Percentiles rank a stretch among this genome's conserved stretches.
Evolutionary conservation across 53 echinoderm and acorn worm genomes (phyloP).

Genomic region (Paelopatides confundens): DNA sequence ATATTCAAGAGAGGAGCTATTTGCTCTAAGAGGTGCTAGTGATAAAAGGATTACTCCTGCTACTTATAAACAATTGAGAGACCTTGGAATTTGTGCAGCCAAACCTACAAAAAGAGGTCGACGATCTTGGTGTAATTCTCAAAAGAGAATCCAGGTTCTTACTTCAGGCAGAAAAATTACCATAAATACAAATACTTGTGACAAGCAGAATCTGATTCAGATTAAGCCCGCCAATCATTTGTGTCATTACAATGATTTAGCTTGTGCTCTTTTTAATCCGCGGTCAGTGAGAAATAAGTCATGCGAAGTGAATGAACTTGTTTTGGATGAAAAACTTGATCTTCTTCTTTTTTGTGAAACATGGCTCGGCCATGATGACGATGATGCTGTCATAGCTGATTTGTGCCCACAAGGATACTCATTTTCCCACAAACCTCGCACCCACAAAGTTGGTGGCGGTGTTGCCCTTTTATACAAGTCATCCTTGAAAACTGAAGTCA

Average conservation of each 20-base stretch:
- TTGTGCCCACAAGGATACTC: neutral
- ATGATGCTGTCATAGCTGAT: neutral
- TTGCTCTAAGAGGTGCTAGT: neutral
- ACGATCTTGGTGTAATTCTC: neutral
- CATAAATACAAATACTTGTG: neutral
- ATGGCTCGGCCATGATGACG: constrained; percentile 14
- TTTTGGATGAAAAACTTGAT: neutral
- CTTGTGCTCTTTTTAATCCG: neutral
- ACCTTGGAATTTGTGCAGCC: neutral
- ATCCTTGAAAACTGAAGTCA: neutral
- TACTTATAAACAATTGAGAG: neutral
- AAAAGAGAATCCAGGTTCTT: neutral
- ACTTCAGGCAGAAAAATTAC: neutral
- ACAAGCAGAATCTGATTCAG: neutral
- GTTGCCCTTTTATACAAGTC: no score
- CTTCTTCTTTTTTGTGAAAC: constrained; percentile 1
- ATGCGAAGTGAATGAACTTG: neutral
- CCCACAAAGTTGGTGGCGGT: no score
- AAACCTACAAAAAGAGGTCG: neutral
- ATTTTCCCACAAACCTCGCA: neutral
- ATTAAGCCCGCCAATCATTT: neutral
- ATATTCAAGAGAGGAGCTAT: neutral
- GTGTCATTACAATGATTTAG: neutral
- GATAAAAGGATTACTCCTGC: neutral
- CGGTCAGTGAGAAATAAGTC: constrained; percentile 2